phyloP scores from a whole-genome alignment of 2,113 vertebrate species.

The Octodon degus region DNA sequence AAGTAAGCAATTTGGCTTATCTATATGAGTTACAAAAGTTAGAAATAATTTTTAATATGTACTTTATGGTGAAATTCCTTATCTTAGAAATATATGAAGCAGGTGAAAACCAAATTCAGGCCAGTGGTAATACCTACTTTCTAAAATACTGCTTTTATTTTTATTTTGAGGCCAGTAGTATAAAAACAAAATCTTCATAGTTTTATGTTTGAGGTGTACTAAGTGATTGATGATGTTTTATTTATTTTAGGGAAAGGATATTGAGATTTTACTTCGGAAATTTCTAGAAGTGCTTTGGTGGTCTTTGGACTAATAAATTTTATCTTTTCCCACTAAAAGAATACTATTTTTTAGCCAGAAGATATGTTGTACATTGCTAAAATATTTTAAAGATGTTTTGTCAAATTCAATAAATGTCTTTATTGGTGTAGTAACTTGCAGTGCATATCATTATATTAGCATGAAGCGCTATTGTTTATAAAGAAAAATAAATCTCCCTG shows the following conservation, averaged over 20 bases:
- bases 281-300: not conserved
- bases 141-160: conserved; percentile 57
- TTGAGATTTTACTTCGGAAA: conserved; percentile 8
- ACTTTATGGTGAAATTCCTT: conserved; percentile 40
- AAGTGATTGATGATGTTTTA: conserved; percentile 18
- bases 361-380: conserved; percentile 82
- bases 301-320: conserved; percentile 2
- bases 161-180: conserved; percentile 17
- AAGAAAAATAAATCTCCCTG: not conserved
- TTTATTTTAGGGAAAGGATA: conserved; percentile 40
- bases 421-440: conserved; percentile 57
- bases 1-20: conserved; percentile 41
- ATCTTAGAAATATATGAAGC: not conserved
- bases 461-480: conserved; percentile 69
- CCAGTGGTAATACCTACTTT: conserved; percentile 55
- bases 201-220: not conserved
- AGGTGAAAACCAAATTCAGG: conserved; percentile 42
- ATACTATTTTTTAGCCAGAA: conserved; percentile 66
- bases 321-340: conserved; percentile 36
- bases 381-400: conserved; percentile 77
- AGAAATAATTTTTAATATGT: conserved; percentile 41
- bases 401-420: conserved; percentile 73
- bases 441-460: conserved; percentile 70
- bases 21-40: conserved; percentile 20
- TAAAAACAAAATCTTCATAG: not conserved